Evolutionary conservation across 1,140 invertebrate genomes (phyloP), one percentile per base, ranked within the genome.

Genomic region (Drepana arcuata): DNA sequence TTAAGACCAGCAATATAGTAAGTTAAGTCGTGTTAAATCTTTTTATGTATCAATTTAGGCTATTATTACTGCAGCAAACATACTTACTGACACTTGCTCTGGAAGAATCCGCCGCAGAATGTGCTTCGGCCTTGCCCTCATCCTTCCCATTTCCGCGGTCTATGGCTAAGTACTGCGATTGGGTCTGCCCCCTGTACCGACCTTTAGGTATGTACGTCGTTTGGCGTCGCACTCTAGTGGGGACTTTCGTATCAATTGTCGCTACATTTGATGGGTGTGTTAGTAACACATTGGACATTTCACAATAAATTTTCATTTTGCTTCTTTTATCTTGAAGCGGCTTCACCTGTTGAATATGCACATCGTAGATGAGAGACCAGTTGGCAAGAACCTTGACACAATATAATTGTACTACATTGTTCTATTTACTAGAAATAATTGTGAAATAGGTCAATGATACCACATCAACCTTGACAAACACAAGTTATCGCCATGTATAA

Each of bases 91-190:
- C 92, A 53, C 88, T 84, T 5, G 92, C 90, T 51, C 88, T 87
- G 0, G 92, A 93, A 11, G 88, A 87, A 54, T 89, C 86, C 34
- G 87, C 87, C 24, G 86, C 88, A 5, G 92, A 91, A 65, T 92
- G 89, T 1, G 92, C 92, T 67, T 93, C 91, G 0, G 92, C 92
- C 68, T 88, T 91, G 9, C 92, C 92, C 14, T 86, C 85, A 47
- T 86, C 69, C 51, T 88, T 86, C 11, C 83, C 85, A 29, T 84
- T 82, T 3, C 64, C 74, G 4, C 48, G 45, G 27, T 85, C 84
- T 42, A 91, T 87, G 51, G 88, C 89, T 37, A 94, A 71, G 67
- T 93, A 94, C 57, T 94, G 92, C 4, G 92, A 92, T 56, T 94
- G 92, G 0, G 92, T 93, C 70, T 94, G 92, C 14, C 92, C 92